These are phyloP conservation scores for Hemicordylus capensis DNA, from an alignment of 2,113 vertebrate species.

Conservation along the genomic window DNA sequence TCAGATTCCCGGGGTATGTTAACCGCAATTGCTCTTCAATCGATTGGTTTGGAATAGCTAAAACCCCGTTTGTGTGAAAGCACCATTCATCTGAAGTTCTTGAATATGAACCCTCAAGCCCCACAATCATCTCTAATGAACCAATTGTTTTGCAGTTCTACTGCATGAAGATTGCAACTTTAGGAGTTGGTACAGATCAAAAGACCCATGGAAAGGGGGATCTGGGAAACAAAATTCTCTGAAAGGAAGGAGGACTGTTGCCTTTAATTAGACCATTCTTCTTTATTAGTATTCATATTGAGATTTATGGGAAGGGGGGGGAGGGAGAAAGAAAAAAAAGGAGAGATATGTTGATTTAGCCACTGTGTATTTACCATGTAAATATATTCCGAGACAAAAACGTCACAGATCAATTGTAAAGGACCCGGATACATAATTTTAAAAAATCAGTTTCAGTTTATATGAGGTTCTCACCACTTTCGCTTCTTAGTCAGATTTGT, in stretches of 20 bases:
- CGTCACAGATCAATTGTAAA: slow-evolving; percentile 85
- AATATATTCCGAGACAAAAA: slow-evolving; percentile 82
- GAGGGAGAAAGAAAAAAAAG: background rate
- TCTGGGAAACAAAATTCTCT: slow-evolving; percentile 74
- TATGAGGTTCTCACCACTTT: slow-evolving; percentile 85
- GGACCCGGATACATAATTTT: slow-evolving; percentile 83
- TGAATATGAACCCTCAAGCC: slow-evolving; percentile 53
- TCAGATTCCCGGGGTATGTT: slow-evolving; percentile 24
- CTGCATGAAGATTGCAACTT: slow-evolving; percentile 74
- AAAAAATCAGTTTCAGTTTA: slow-evolving; percentile 85
- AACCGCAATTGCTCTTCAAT: slow-evolving; percentile 48
- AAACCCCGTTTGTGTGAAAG: slow-evolving; percentile 43
- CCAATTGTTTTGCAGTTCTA: slow-evolving; percentile 71
- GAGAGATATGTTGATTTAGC: slow-evolving; percentile 75
- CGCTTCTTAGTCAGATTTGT: slow-evolving; percentile 91
- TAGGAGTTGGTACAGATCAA: slow-evolving; percentile 73
- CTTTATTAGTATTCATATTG: slow-evolving; percentile 76
- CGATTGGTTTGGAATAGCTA: slow-evolving; percentile 62
- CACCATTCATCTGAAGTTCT: slow-evolving; percentile 53
- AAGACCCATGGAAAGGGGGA: slow-evolving; percentile 62
- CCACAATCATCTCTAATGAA: slow-evolving; percentile 69
- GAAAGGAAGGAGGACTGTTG: slow-evolving; percentile 77
- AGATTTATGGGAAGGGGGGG: slow-evolving; percentile 36
- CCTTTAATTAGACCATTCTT: slow-evolving; percentile 79
- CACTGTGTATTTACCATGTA: slow-evolving; percentile 79